Base-by-base conservation (phyloP, 2,113 vertebrate species). In the Chlamydotis undulata region DNA sequence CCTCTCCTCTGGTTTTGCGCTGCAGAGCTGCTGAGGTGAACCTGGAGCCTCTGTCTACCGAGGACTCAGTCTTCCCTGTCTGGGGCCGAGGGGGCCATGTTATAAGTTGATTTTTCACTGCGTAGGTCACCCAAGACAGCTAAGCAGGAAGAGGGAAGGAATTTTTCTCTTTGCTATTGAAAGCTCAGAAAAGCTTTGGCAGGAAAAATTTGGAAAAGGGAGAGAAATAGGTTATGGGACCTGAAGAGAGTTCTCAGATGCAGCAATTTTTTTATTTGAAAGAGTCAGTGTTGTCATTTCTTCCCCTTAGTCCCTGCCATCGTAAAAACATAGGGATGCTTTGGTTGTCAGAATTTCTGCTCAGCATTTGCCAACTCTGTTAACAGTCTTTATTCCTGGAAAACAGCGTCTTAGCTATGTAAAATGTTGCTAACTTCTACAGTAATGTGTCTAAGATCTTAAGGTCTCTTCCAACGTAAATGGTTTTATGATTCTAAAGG, bases 111-210 rank as follows among this genome's bases (percentile, higher is more conserved):
- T 80, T 88, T 93, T 90, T 94, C 14, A 7, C 74, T 57, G 50
- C 2, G 2, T 49, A 71, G 15, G 6, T 93, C 0, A 0, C 17
- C 64, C 19, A 29, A 83, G 17, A 52, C 55, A 12, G 67, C 55
- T 29, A 43, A 77, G 35, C 28, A 45, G 71, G 87, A 83, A 56
- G 26, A 80, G 21, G 17, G 47, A 83, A 71, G 65, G 45, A 63
- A 37, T 89, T 90, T 90, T 90, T 88, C 23, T 80, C 67, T 91
- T 93, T 56, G 45, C 37, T 70, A 3, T 53, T n/a, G 43, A 74
- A 91, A 65, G 26, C 80, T 91, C 15, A 31, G 29, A 39, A 37
- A 90, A 90, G 37, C 21, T 91, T 92, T 65, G 65, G 49, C 57
- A 69, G 47, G 31, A 85, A 91, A 65, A 65, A 26, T 26, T 53